Evolutionary conservation across 2,113 vertebrate species (phyloP), one percentile per base, ranked within the genome.

Genomic region (Danionella cerebrum): DNA sequence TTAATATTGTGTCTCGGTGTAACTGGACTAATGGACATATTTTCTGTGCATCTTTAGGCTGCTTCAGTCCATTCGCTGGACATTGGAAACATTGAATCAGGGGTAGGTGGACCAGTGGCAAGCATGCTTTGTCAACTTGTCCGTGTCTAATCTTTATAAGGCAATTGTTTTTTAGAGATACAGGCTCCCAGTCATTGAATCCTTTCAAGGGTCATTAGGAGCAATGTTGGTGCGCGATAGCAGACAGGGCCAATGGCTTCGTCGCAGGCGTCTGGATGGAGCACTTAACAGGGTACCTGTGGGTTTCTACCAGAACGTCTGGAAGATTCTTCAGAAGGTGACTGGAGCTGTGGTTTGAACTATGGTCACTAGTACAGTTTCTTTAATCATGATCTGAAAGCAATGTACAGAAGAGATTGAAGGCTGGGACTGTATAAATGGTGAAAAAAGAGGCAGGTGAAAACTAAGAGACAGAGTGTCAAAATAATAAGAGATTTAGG

Each of bases 301-400:
- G 11, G 93, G 94, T 21, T 98, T 98, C 85, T 98, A 98, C 71
- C 93, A 95, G 77, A 96, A 98, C 63, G 93, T 98, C 41, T 98
- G 95, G 96, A 93, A 90, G 84, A 84, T 97, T 76, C 84, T 98
- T 52, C 96, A 98, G 83, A 98, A 97, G 90, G 94, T 93, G 7
- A 82, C 5, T 6, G 29, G n/a, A n/a, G n/a, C n/a, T n/a, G n/a
- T n/a, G n/a, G n/a, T n/a, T n/a, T n/a, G n/a, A n/a, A n/a, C n/a
- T n/a, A n/a, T n/a, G n/a, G n/a, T n/a, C n/a, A n/a, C n/a, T n/a
- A n/a, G n/a, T n/a, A n/a, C n/a, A n/a, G n/a, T n/a, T n/a, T n/a
- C n/a, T n/a, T n/a, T n/a, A n/a, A n/a, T n/a, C n/a, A n/a, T n/a
- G n/a, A n/a, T n/a, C n/a, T n/a, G n/a, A n/a, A n/a, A n/a, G n/a